Base-by-base conservation (phyloP, 2,888 invertebrate species). In the Epirrhoe tristata region DNA sequence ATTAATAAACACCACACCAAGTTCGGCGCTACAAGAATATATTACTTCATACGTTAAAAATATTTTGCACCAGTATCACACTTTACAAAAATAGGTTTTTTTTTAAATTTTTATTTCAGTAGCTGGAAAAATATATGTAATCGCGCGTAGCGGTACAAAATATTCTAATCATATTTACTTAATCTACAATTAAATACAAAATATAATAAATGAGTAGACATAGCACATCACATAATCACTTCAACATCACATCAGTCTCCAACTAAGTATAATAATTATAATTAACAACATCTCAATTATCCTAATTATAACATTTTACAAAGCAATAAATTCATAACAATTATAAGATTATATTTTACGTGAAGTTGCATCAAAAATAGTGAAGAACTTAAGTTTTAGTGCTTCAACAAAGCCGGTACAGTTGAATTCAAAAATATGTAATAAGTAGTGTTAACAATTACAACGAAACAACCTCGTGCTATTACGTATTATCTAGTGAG, bases 191-290 rank as follows among this genome's bases (percentile, higher is more conserved):
- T 79, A 78, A 80, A 82, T 84, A 67, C 57, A 80, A 80, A 82
- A 83, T 81, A 83, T 79, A 83, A 74, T 81, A 79, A 77, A 82
- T 84, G 87, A 88, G 88, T 87, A 85, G 82, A 84, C 83, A 87
- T 81, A 86, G 84, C 83, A 84, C 83, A 82, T 83, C 83, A 83
- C 81, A 81, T 80, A 76, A 77, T 74, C 77, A 82, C 75, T 73
- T 80, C 77, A 78, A 82, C 78, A 84, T 84, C 83, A 86, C 87
- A 85, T 89, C 89, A 89, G 89, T 89, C 89, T 88, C 87, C 77
- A 80, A 78, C 78, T 76, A 79, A 75, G 24, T 72, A 76, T 75
- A 74, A 69, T 24, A 24, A 24, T n/a, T n/a, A n/a, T n/a, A 60
- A 77, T 74, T 55, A 66, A 43, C 39, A 63, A 63, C 67, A 56